phyloP scores from a whole-genome alignment of 2,113 vertebrate species.

The Odontesthes bonariensis region DNA sequence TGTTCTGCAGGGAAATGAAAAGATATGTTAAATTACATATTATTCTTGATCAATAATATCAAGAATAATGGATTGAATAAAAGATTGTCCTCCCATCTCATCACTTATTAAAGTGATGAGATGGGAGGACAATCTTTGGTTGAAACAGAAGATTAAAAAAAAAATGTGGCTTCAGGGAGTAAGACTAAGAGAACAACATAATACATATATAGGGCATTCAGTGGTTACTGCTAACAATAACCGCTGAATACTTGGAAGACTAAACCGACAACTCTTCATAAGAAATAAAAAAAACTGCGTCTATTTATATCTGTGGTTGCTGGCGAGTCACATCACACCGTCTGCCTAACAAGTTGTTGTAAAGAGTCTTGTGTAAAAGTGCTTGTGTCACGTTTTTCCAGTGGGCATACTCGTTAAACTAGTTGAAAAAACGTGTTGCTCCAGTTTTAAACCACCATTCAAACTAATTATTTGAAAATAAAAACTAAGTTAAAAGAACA shows the following conservation, averaged over 20 bases:
- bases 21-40: background rate
- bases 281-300: background rate
- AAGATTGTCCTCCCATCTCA: too few relatives aligned
- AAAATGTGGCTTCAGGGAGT: too few relatives aligned
- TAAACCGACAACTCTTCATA: background rate
- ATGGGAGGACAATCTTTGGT: too few relatives aligned
- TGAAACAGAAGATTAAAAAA: background rate
- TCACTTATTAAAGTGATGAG: too few relatives aligned
- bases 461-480: background rate
- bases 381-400: slow-evolving; percentile 12
- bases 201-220: too few relatives aligned
- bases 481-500: background rate
- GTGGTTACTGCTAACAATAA: background rate
- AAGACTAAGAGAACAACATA: too few relatives aligned
- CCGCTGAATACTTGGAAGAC: background rate
- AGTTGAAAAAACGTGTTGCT: background rate
- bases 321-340: background rate
- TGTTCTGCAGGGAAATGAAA: slow-evolving; percentile 81
- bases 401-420: slow-evolving; percentile 31
- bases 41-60: background rate
- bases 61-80: too few relatives aligned
- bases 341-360: background rate
- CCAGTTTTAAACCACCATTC: slow-evolving; percentile 1
- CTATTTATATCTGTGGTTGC: slow-evolving; percentile 34
- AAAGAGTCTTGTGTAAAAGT: slow-evolving; percentile 7